phyloP scores from a whole-genome alignment of 1,140 invertebrate species.

The Thalassaphorura encarpata region DNA sequence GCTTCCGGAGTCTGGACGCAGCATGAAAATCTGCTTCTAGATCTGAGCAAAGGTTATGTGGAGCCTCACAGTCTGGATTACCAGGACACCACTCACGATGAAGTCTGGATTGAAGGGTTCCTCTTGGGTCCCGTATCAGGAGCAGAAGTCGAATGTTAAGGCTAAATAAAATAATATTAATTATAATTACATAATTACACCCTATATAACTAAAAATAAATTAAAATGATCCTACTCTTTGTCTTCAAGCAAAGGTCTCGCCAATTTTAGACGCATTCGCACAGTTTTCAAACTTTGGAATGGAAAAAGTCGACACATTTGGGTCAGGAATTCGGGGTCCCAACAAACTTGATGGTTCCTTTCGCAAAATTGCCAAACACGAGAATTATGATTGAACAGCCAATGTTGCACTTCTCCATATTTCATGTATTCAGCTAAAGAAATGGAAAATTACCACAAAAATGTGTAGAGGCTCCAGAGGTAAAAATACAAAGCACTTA shows the following conservation, averaged over 20 bases:
- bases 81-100: constrained; percentile 74
- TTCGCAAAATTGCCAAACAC: constrained; percentile 69
- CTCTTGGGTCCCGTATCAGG: constrained; percentile 71
- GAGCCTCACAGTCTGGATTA: constrained; percentile 68
- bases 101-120: constrained; percentile 70
- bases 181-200: neutral
- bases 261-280: constrained; percentile 56
- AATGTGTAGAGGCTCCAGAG: too few species aligned
- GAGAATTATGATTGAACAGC: constrained; percentile 70
- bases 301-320: constrained; percentile 70
- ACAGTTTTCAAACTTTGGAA: constrained; percentile 82
- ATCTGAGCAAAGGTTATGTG: constrained; percentile 62
- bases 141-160: constrained; percentile 60
- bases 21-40: constrained; percentile 69
- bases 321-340: constrained; percentile 59
- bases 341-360: constrained; percentile 59
- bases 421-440: constrained; percentile 55
- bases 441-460: neutral
- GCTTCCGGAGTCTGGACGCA: constrained; percentile 52
- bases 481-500: constrained; percentile 34
- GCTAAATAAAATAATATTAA: constrained; percentile 11
- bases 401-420: constrained; percentile 65
- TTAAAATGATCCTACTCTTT: constrained; percentile 47
- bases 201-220: neutral
- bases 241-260: constrained; percentile 59